Conservation (phyloP, 2,113 vertebrate species). For the Shinisaurus crocodilurus region DNA sequence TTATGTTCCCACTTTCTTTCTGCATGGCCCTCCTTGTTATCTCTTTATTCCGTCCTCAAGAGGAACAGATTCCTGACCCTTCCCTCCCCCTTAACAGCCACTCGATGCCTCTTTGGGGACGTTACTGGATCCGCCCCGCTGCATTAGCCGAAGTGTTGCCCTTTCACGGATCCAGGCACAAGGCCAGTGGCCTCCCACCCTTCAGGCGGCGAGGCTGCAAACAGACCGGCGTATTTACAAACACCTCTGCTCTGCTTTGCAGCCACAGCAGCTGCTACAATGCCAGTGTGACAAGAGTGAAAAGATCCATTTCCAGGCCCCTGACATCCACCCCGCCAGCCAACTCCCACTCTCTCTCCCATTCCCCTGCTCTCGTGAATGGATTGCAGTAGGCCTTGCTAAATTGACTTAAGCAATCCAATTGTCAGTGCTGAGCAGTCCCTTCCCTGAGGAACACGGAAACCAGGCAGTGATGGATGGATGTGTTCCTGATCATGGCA, state of each 20-base stretch:
- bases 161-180: slow-evolving; percentile 35
- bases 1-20: background rate
- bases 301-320: slow-evolving; percentile 26
- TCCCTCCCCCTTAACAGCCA: slow-evolving; percentile 42
- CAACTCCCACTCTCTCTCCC: background rate
- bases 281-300: slow-evolving; percentile 4
- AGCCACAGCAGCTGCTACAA: slow-evolving; percentile 29
- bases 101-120: slow-evolving; percentile 31
- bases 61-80: slow-evolving; percentile 7
- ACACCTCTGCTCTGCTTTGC: slow-evolving; percentile 20
- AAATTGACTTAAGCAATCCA: background rate
- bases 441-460: background rate
- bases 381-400: background rate
- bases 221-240: slow-evolving; percentile 34
- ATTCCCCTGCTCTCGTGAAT: slow-evolving; percentile 11
- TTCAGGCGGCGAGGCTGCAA: background rate
- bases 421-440: background rate
- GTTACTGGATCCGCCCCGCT: slow-evolving; percentile 24
- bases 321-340: background rate
- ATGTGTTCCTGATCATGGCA: slow-evolving; percentile 1
- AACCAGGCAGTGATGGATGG: background rate
- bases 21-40: slow-evolving; percentile 20
- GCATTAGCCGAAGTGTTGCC: slow-evolving; percentile 41
- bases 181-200: slow-evolving; percentile 25
- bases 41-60: slow-evolving; percentile 36